Percentiles rank a stretch among this genome's conserved stretches.
These are phyloP conservation scores for Coryphaenoides rupestris DNA, from an alignment of 2,113 vertebrate species.

Conservation along the genomic window DNA sequence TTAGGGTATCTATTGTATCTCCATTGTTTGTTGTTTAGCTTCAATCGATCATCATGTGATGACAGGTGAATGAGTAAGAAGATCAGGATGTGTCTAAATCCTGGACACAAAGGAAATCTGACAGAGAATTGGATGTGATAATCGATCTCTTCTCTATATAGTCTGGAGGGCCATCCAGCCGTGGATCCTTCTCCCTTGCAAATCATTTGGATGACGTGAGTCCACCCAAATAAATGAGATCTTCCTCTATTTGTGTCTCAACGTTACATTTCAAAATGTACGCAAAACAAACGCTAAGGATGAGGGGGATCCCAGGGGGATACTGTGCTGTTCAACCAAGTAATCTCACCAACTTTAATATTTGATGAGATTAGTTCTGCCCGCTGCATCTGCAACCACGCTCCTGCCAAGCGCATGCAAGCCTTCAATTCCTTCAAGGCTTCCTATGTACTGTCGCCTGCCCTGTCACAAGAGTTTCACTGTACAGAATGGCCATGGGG, in stretches of 20 bases:
- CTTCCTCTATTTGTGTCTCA: neutral
- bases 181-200: neutral
- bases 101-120: neutral
- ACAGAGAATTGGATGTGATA: neutral
- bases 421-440: too few species aligned
- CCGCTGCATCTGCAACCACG: conserved; percentile 50
- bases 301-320: conserved; percentile 39
- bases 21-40: too few species aligned
- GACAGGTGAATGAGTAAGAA: neutral
- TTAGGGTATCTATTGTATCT: too few species aligned
- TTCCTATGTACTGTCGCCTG: too few species aligned
- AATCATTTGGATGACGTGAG: neutral
- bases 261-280: conserved; percentile 40
- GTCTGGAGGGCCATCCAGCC: neutral
- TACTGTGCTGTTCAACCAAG: conserved; percentile 39
- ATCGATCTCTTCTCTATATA: neutral
- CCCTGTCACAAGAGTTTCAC: too few species aligned
- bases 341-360: conserved; percentile 69
- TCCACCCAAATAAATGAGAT: neutral
- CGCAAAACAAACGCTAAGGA: neutral
- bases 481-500: too few species aligned
- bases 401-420: conserved; percentile 33
- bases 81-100: neutral
- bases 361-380: conserved; percentile 79
- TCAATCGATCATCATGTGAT: neutral